phyloP scores from a whole-genome alignment of 1,140 invertebrate genomes.

The Protaetia brevitarsis region DNA sequence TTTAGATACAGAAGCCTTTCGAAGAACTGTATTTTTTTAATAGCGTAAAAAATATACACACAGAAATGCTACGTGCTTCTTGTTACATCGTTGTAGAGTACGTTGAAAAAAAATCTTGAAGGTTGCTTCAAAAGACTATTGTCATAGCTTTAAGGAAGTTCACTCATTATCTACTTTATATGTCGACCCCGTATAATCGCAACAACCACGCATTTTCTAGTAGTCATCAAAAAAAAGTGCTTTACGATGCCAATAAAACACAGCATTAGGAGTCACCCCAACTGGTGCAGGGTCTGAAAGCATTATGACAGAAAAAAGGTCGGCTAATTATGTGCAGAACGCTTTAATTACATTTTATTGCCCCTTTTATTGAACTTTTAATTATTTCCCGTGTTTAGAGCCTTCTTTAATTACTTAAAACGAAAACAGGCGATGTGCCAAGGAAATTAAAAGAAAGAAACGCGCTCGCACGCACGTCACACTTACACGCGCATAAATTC shows the following conservation, averaged over 20 bases:
- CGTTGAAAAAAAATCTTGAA: no score
- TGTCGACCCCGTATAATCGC: no score
- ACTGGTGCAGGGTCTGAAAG: background rate
- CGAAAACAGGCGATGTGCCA: conserved; percentile 10
- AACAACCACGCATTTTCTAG: no score
- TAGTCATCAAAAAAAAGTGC: conserved; percentile 2
- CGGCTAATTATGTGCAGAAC: conserved; percentile 23
- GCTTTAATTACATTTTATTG: conserved; percentile 25
- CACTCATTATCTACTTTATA: no score
- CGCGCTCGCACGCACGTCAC: background rate
- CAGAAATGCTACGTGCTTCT: no score
- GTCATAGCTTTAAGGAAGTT: background rate
- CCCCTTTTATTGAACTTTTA: conserved; percentile 20
- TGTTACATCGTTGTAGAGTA: no score
- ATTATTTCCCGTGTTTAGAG: conserved; percentile 22
- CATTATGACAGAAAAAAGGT: conserved; percentile 20
- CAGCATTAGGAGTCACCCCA: background rate
- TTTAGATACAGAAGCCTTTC: no score
- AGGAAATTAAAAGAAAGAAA: conserved; percentile 1
- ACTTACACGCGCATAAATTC: background rate
- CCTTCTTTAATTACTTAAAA: conserved; percentile 22
- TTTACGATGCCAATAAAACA: conserved; percentile 15
- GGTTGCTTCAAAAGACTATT: background rate
- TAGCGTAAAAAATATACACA: no score
- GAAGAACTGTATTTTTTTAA: no score